Conservation (phyloP, 1,140 invertebrate genomes). For the Colletes gigas region DNA sequence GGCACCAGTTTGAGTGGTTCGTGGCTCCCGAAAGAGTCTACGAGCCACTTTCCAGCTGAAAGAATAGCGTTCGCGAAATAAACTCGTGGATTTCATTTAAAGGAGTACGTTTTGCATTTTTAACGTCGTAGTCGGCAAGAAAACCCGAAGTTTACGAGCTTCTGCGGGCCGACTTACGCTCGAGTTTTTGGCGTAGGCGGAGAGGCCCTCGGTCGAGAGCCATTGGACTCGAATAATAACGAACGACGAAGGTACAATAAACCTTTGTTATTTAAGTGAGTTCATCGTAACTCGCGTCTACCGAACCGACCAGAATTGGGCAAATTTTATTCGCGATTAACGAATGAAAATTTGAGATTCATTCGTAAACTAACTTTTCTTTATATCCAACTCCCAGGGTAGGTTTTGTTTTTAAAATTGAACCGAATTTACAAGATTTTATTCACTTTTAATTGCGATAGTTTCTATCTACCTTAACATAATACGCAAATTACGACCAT, state of each 20-base stretch:
- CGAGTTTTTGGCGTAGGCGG: slow-evolving; percentile 10
- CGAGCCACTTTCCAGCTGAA: neutral
- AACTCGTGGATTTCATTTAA: slow-evolving; percentile 20
- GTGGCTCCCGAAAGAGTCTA: neutral
- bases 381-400: slow-evolving; percentile 92
- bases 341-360: too few species aligned
- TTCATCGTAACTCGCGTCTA: slow-evolving; percentile 13
- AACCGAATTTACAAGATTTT: slow-evolving; percentile 45
- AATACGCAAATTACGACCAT: slow-evolving; percentile 27
- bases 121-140: slow-evolving; percentile 20
- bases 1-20: neutral
- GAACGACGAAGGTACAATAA: neutral
- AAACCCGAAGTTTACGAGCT: slow-evolving; percentile 1
- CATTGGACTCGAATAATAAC: slow-evolving; percentile 32
- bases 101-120: slow-evolving; percentile 23
- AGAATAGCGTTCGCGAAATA: neutral
- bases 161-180: neutral
- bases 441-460: slow-evolving; percentile 53
- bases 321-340: too few species aligned
- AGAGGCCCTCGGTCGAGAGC: neutral
- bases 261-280: slow-evolving; percentile 8
- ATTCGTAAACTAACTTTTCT: too few species aligned
- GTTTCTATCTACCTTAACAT: slow-evolving; percentile 46
- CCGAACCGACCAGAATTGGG: neutral
- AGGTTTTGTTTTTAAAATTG: slow-evolving; percentile 79